phyloP scores from a whole-genome alignment of 1,140 invertebrate genomes.

The Trachelipus rathkii region DNA sequence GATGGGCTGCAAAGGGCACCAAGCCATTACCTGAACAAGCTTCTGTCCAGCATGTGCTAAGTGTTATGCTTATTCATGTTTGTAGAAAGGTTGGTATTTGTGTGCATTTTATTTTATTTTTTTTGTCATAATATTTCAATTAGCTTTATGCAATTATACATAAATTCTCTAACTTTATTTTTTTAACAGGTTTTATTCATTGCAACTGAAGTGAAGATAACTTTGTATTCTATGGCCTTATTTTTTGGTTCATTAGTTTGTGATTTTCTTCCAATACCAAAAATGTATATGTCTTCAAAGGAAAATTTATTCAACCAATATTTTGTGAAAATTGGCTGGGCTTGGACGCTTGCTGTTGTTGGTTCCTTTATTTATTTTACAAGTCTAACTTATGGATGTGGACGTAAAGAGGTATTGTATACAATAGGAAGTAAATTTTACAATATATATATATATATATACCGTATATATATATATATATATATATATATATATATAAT shows the following conservation, averaged over 20 bases:
- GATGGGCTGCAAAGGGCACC: slow-evolving; percentile 50
- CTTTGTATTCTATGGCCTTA: slow-evolving; percentile 71
- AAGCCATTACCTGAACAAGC: slow-evolving; percentile 73
- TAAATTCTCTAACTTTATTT: neutral
- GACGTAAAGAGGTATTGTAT: slow-evolving; percentile 47
- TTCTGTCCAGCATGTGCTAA: slow-evolving; percentile 71
- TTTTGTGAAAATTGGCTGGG: slow-evolving; percentile 94
- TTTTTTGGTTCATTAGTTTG: slow-evolving; percentile 78
- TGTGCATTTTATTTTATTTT: neutral
- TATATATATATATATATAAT: too few species aligned
- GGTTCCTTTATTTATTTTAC: slow-evolving; percentile 75
- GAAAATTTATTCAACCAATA: slow-evolving; percentile 84
- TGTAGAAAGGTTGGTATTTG: slow-evolving; percentile 64
- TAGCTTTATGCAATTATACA: neutral
- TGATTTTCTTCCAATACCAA: slow-evolving; percentile 72
- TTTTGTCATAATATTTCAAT: neutral
- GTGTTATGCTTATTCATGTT: slow-evolving; percentile 76
- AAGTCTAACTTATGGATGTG: slow-evolving; percentile 75
- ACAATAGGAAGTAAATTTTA: neutral
- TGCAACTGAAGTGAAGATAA: slow-evolving; percentile 78
- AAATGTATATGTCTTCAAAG: slow-evolving; percentile 78
- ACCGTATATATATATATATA: too few species aligned
- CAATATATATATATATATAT: too few species aligned
- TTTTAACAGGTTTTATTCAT: slow-evolving; percentile 63
- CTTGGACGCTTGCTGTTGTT: slow-evolving; percentile 75